These are phyloP conservation scores for Cardiocondyla obscurior DNA, from an alignment of 1,140 invertebrate species.

Conservation along the genomic window DNA sequence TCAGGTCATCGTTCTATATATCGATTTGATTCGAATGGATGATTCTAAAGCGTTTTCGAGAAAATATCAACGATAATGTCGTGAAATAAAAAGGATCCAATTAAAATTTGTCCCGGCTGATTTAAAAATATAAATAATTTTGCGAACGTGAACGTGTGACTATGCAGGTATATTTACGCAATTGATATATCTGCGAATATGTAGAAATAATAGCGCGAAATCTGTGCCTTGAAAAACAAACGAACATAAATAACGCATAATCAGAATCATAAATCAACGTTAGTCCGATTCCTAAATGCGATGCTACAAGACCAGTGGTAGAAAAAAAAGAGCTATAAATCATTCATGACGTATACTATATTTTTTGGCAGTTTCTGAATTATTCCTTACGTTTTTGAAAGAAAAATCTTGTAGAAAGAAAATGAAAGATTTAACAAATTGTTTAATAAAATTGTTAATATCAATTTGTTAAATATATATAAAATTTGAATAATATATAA, in stretches of 20 bases:
- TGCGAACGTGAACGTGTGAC: not conserved
- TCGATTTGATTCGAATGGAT: conserved; percentile 21
- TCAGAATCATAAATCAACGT: conserved; percentile 28
- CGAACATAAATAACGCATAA: not conserved
- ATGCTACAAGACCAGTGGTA: not conserved
- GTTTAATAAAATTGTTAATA: not conserved
- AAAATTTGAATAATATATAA: not conserved
- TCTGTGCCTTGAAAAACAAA: not conserved
- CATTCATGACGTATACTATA: not conserved
- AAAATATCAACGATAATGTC: not conserved
- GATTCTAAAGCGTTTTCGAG: not conserved
- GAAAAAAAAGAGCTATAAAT: conserved; percentile 30
- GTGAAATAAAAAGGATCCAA: not conserved
- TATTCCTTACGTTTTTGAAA: conserved; percentile 17
- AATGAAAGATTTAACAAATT: not conserved
- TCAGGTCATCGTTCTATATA: conserved; percentile 44
- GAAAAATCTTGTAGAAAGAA: not conserved
- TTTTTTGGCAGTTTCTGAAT: not conserved
- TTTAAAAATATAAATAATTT: not conserved
- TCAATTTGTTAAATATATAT: not conserved
- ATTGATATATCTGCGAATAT: not conserved
- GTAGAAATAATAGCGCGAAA: not conserved
- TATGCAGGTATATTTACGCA: not conserved
- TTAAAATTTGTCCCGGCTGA: not conserved
- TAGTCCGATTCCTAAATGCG: not conserved